Conservation (phyloP, 1,140 invertebrate genomes). For the Heliconius himera region DNA sequence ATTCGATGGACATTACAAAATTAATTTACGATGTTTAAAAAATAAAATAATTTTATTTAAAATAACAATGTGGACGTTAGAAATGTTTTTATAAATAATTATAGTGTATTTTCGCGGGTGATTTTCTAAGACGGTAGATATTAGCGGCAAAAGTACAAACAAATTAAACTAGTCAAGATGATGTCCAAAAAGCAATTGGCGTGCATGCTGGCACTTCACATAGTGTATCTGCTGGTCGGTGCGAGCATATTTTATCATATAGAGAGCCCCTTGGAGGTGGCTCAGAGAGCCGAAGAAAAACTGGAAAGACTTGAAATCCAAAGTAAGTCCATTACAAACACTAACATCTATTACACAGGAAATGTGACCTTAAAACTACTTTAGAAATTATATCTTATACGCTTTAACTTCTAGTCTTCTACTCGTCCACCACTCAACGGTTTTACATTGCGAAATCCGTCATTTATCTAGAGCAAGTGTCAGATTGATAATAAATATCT, state of each 20-base stretch:
- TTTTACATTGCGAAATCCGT: constrained; percentile 15
- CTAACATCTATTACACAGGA: constrained; percentile 32
- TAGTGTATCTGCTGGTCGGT: constrained; percentile 88
- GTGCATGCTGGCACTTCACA: constrained; percentile 87
- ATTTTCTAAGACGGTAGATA: constrained; percentile 1
- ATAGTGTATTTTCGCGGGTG: constrained; percentile 19
- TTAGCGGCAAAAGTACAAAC: constrained; percentile 17
- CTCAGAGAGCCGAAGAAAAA: constrained; percentile 81
- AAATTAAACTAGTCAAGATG: constrained; percentile 76
- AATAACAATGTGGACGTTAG: constrained; percentile 49
- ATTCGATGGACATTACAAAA: constrained; percentile 42
- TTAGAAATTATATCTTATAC: constrained; percentile 48
- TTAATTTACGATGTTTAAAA: constrained; percentile 33
- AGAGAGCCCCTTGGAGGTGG: constrained; percentile 86
- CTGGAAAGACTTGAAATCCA: constrained; percentile 86
- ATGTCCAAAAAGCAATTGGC: constrained; percentile 93
- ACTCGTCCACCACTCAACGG: not conserved
- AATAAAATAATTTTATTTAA: constrained; percentile 40
- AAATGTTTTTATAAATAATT: constrained; percentile 46
- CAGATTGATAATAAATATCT: not conserved
- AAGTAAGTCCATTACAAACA: constrained; percentile 81
- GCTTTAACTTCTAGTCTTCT: constrained; percentile 43
- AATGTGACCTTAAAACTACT: constrained; percentile 44
- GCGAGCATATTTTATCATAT: constrained; percentile 90
- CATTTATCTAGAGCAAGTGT: constrained; percentile 15